Evolutionary conservation across 2,888 invertebrate genomes (phyloP).

Genomic region (Cerceris rybyensis): DNA sequence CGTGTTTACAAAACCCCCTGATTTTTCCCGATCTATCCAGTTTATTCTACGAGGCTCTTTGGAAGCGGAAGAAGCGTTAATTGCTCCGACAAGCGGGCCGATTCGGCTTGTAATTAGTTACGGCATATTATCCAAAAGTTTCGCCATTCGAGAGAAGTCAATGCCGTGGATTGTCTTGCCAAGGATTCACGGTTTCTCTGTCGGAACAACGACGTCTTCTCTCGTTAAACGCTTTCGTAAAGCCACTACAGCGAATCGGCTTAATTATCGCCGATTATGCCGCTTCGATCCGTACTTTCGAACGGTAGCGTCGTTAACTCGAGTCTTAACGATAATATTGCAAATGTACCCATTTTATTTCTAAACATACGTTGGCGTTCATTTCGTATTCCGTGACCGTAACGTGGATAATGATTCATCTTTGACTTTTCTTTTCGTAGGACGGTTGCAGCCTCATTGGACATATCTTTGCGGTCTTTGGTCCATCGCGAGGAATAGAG

Average conservation of each 20-base stretch:
- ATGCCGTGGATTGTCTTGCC: slow-evolving; percentile 11
- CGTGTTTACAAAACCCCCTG: slow-evolving; percentile 65
- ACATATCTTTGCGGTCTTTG: no score
- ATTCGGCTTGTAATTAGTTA: slow-evolving; percentile 28
- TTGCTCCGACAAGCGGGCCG: neutral
- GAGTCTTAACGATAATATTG: slow-evolving; percentile 29
- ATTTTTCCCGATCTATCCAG: neutral
- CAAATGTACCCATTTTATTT: slow-evolving; percentile 12
- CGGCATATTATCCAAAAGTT: slow-evolving; percentile 19
- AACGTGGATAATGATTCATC: neutral
- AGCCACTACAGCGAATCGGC: slow-evolving; percentile 29
- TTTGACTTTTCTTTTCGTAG: slow-evolving; percentile 3
- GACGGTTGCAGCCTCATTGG: slow-evolving; percentile 31
- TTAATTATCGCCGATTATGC: slow-evolving; percentile 51
- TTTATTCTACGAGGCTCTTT: neutral
- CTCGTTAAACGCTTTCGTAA: slow-evolving; percentile 42
- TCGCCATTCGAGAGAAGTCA: slow-evolving; percentile 16
- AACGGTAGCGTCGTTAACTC: slow-evolving; percentile 32
- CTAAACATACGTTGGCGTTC: neutral
- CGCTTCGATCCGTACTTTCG: slow-evolving; percentile 28
- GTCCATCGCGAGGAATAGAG: no score
- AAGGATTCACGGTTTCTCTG: slow-evolving; percentile 5
- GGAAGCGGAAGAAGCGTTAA: neutral
- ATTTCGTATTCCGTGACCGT: neutral
- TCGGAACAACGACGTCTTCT: slow-evolving; percentile 31